Percentiles rank a stretch among this genome's conserved stretches.
Conservation (phyloP, 2,888 invertebrate species). For the Lepeophtheirus nordmannii region DNA sequence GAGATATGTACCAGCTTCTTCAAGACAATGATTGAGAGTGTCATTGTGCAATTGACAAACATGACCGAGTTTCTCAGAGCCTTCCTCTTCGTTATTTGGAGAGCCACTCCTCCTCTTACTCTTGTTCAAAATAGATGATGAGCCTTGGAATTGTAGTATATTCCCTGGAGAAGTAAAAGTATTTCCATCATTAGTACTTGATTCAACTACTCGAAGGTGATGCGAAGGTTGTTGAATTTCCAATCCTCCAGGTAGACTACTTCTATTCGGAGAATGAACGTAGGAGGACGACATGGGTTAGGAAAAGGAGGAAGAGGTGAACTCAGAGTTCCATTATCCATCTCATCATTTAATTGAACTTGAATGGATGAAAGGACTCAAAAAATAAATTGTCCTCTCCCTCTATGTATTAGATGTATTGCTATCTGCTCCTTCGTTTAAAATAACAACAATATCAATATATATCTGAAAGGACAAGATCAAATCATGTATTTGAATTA, state of each 20-base stretch:
- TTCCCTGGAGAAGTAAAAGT: no score
- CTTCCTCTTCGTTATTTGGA: not conserved
- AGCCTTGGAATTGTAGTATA: no score
- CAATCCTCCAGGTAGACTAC: not conserved
- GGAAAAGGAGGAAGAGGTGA: not conserved
- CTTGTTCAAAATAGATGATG: not conserved
- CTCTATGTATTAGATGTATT: no score
- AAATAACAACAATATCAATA: no score
- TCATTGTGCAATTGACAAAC: slow-evolving; percentile 29
- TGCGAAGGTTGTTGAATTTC: not conserved
- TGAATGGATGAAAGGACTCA: not conserved
- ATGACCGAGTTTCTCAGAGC: slow-evolving; percentile 12
- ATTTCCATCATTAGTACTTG: no score
- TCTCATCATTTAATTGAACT: not conserved
- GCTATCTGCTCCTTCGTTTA: no score
- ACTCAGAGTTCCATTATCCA: not conserved
- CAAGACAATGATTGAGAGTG: slow-evolving; percentile 37
- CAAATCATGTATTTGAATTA: no score
- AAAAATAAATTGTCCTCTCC: not conserved
- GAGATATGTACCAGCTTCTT: slow-evolving; percentile 45
- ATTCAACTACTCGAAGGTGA: not conserved
- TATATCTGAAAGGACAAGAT: no score
- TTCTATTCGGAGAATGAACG: not conserved
- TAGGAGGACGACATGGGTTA: slow-evolving; percentile 5
- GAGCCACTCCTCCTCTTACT: not conserved